Evolutionary conservation across 2,113 vertebrate genomes (phyloP).

Genomic region (Oophaga pumilio): DNA sequence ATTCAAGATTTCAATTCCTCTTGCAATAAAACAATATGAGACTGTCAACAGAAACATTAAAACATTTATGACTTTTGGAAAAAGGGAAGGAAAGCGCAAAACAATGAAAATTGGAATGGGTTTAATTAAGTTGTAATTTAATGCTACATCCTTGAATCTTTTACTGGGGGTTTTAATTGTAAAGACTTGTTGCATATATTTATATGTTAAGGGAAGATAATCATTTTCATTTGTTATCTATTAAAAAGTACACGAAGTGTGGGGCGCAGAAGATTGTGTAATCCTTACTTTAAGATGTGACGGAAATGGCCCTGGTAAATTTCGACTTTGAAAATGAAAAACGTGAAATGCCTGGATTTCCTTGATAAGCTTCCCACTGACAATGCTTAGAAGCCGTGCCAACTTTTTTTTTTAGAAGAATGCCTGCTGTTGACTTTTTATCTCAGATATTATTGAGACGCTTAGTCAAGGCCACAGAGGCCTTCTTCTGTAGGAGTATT

Average conservation of each 20-base stretch:
- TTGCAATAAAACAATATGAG: too few relatives aligned
- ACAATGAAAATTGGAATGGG: too few relatives aligned
- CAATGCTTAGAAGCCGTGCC: constrained; percentile 14
- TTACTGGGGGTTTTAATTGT: too few relatives aligned
- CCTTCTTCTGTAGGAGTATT: neutral
- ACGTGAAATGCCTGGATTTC: constrained; percentile 33
- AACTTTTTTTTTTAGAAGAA: neutral
- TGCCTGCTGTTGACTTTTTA: neutral
- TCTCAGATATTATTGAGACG: neutral
- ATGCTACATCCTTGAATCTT: too few relatives aligned
- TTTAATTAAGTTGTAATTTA: too few relatives aligned
- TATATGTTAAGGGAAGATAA: neutral
- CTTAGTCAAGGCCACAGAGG: neutral
- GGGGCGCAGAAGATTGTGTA: neutral
- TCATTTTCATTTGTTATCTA: neutral
- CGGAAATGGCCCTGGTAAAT: neutral
- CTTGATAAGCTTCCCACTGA: constrained; percentile 30
- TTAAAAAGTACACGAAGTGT: neutral
- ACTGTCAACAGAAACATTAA: too few relatives aligned
- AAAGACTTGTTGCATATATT: neutral
- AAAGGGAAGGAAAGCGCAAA: too few relatives aligned
- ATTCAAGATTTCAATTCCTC: too few relatives aligned
- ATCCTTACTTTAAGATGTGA: constrained; percentile 13
- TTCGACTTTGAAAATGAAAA: constrained; percentile 6
- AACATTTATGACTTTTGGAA: too few relatives aligned